Percentiles rank a stretch among this genome's conserved stretches.
phyloP scores from a whole-genome alignment of 2,888 invertebrate genomes.

The Sesamia inferens region DNA sequence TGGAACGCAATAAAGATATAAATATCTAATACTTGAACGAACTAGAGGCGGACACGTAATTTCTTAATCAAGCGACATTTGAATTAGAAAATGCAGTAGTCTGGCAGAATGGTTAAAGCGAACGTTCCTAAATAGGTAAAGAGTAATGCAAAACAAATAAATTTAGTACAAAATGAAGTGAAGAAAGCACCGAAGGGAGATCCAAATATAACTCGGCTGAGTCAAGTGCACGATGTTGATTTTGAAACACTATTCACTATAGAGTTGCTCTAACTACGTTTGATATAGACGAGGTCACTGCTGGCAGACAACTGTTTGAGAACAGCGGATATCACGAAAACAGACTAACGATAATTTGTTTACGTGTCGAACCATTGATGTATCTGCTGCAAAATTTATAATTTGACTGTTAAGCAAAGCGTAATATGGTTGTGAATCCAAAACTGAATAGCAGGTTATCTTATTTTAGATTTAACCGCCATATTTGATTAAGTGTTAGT shows the following conservation, averaged over 20 bases:
- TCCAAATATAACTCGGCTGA: constrained; percentile 71
- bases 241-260: constrained; percentile 59
- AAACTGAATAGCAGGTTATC: constrained; percentile 37
- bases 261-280: constrained; percentile 52
- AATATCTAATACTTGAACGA: constrained; percentile 41
- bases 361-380: constrained; percentile 49
- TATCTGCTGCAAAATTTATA: constrained; percentile 34
- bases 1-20: constrained; percentile 57
- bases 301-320: constrained; percentile 57
- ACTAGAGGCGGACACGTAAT: constrained; percentile 23
- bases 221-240: constrained; percentile 72
- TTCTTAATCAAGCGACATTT: constrained; percentile 21
- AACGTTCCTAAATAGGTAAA: constrained; percentile 7
- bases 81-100: constrained; percentile 5
- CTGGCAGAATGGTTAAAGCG: background rate
- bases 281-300: constrained; percentile 60
- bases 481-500: constrained; percentile 35
- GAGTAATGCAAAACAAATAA: constrained; percentile 35
- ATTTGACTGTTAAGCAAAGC: constrained; percentile 20
- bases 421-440: constrained; percentile 46
- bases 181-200: constrained; percentile 66
- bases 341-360: constrained; percentile 56
- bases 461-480: constrained; percentile 35
- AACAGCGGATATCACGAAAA: constrained; percentile 58
- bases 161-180: constrained; percentile 61